Evolutionary conservation across 2,888 invertebrate species (phyloP), one percentile per base, ranked within the genome.

Genomic region (Myopa tessellatipennis): DNA sequence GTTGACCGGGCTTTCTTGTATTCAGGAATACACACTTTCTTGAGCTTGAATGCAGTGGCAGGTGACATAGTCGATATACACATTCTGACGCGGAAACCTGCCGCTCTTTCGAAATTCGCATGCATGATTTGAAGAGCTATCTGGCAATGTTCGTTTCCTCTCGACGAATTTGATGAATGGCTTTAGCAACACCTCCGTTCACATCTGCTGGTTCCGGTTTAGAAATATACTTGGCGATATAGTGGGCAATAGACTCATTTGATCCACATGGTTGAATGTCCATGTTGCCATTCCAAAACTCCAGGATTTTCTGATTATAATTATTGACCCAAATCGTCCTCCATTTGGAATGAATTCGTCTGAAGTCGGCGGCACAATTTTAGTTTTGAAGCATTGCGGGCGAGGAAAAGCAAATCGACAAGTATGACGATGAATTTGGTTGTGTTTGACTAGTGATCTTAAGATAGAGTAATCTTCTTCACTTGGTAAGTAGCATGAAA

Each of bases 41-140:
- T n/a, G 82, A 81, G 68, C 82, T 83, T 34, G 79, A 77, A 7
- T 82, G 67, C n/a, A n/a, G n/a, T n/a, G n/a, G n/a, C n/a, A 60
- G 80, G 77, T 82, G 82, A 74, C 82, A 81, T 26, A 86, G 80
- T 50, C 83, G 70, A 79, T 75, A 85, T 16, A 78, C 84, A 78
- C 83, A 85, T 83, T 86, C 84, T 40, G 74, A 60, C n/a, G 85
- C 83, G 72, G 85, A 85, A 14, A 86, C 80, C 82, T 84, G 83
- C 63, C 84, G 77, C 80, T 85, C 82, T 38, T 82, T 76, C 18
- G 86, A 72, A 77, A 87, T 84, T 26, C 74, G 74, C 84, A 85
- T 85, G 58, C 84, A 85, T 77, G 85, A 79, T 52, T 71, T 80
- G 72, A 85, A 85, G 10, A 85, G 79, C 55, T 82, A 82, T 50